Evolutionary conservation across 2,797 vertebrate genomes (phyloP).

Genomic region (Acestrorhynchus altus): DNA sequence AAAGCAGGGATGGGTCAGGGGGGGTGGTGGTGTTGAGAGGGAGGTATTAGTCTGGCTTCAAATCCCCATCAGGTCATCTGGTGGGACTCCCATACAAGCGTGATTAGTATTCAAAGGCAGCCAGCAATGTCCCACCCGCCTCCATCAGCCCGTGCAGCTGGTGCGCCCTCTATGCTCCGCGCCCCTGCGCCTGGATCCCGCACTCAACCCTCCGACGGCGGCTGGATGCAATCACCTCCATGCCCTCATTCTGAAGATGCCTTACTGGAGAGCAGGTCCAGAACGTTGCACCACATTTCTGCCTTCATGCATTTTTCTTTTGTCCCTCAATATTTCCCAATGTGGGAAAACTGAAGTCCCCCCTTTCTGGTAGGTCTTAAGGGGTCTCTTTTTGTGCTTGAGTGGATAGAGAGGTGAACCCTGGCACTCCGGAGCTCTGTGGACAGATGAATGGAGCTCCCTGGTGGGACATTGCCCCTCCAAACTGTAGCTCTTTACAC

Average conservation of each 20-base stretch:
- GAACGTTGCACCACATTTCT: too few species aligned
- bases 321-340: too few species aligned
- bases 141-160: conserved; percentile 84
- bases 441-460: conserved; percentile 80
- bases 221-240: too few species aligned
- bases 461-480: conserved; percentile 86
- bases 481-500: conserved; percentile 82
- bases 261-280: too few species aligned
- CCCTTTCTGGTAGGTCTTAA: conserved; percentile 70
- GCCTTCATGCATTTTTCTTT: too few species aligned
- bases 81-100: conserved; percentile 94
- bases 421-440: conserved; percentile 78
- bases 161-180: conserved; percentile 69
- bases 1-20: conserved; percentile 62
- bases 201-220: not conserved
- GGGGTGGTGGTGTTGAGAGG: too few species aligned
- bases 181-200: not conserved
- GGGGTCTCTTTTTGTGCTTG: conserved; percentile 62
- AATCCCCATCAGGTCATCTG: conserved; percentile 92
- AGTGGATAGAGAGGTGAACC: conserved; percentile 78
- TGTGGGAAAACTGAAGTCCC: conserved; percentile 71
- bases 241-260: too few species aligned
- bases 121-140: conserved; percentile 94
- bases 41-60: conserved; percentile 84
- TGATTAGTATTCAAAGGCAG: conserved; percentile 89